Conservation (phyloP, 2,113 vertebrate species). For the Rallus limicola region DNA sequence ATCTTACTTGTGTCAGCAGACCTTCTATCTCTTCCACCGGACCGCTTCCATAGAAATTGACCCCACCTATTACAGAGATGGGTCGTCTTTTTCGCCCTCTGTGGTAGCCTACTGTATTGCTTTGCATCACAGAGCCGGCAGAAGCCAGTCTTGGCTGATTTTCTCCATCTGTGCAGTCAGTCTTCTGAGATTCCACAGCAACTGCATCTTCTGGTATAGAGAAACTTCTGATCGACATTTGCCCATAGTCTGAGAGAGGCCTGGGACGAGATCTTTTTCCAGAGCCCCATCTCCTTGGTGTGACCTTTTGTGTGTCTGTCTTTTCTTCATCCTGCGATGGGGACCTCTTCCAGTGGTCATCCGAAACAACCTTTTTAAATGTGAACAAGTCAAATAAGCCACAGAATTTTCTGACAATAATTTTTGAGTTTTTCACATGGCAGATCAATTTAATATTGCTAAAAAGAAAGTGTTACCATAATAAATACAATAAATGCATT, state of each 20-base stretch:
- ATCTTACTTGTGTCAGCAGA: conserved; percentile 89
- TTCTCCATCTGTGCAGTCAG: conserved; percentile 36
- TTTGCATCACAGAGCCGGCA: not conserved
- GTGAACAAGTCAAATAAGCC: conserved; percentile 78
- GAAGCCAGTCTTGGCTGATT: conserved; percentile 37
- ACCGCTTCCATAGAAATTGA: conserved; percentile 78
- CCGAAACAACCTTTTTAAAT: conserved; percentile 82
- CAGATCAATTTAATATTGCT: not conserved
- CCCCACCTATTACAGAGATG: conserved; percentile 88
- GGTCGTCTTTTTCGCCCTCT: conserved; percentile 80
- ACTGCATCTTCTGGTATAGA: conserved; percentile 89
- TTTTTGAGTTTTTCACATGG: not conserved
- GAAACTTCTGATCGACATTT: conserved; percentile 81
- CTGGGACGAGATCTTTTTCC: conserved; percentile 81
- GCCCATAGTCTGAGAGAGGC: conserved; percentile 92
- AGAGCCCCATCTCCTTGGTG: conserved; percentile 77
- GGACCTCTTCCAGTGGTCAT: conserved; percentile 74
- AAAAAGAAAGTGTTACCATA: not conserved
- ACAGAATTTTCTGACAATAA: not conserved
- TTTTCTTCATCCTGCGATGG: conserved; percentile 75
- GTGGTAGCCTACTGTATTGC: conserved; percentile 46
- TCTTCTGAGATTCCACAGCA: conserved; percentile 59
- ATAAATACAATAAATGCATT: not conserved
- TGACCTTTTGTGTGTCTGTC: conserved; percentile 62
- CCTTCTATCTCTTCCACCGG: conserved; percentile 81